These are phyloP conservation scores for Ceryle rudis DNA, from an alignment of 2,797 vertebrate species.

Conservation along the genomic window DNA sequence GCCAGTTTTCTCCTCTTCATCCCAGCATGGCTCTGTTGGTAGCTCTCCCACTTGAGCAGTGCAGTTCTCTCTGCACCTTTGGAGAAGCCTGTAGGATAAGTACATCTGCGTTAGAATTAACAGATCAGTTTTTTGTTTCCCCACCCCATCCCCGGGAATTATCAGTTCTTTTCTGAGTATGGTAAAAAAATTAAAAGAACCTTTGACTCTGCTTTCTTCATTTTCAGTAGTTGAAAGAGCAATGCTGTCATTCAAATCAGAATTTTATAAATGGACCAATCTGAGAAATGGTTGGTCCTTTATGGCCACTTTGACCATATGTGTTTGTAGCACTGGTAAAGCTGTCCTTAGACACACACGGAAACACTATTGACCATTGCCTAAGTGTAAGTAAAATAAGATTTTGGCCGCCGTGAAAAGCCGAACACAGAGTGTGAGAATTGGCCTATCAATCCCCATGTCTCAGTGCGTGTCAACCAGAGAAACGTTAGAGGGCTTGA, in stretches of 20 bases:
- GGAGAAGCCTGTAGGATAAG: not conserved
- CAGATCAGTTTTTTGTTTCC: not conserved
- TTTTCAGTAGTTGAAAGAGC: not conserved
- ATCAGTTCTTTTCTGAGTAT: not conserved
- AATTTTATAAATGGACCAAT: not conserved
- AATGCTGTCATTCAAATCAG: not conserved
- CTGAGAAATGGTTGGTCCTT: not conserved
- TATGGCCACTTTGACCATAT: not conserved
- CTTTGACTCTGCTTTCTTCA: not conserved
- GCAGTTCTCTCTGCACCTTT: not conserved
- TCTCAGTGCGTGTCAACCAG: not conserved
- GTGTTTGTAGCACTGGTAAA: rapidly evolving
- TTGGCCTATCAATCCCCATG: not conserved
- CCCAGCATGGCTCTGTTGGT: not conserved
- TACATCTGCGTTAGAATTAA: not conserved
- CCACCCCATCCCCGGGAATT: rapidly evolving
- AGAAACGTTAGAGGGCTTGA: not conserved
- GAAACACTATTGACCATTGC: rapidly evolving
- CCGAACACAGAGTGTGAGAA: not conserved
- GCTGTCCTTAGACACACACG: not conserved
- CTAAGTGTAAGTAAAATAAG: not conserved
- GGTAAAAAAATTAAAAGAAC: not conserved
- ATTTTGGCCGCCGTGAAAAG: not conserved
- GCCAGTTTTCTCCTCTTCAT: not conserved
- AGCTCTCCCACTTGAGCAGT: not conserved